Evolutionary conservation across 2,113 vertebrate species (phyloP), one percentile per base, ranked within the genome.

Genomic region (Epinephelus moara): DNA sequence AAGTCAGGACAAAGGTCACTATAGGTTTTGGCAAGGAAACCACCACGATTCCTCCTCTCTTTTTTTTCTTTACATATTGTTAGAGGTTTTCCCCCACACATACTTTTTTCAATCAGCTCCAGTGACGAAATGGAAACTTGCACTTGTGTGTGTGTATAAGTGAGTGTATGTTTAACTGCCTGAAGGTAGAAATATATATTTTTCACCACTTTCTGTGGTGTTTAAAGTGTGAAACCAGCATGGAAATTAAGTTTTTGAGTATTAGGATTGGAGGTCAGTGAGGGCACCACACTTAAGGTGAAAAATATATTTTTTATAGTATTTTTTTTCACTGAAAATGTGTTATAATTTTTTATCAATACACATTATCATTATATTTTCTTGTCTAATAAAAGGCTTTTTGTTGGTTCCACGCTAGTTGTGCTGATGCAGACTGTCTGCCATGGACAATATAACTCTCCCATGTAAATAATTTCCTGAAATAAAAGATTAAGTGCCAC

Each of bases 401-500:
- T 15, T 57, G 25, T 19, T 50, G 60, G 45, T 42, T 42, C n/a
- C 14, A 33, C 47, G 62, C 61, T 76, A 18, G 14, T 71, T 53
- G 77, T 14, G 13, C 52, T 21, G 33, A n/a, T 66, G 57, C 56
- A 25, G 50, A 74, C 18, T 69, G 33, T 53, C 63, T 67, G 56
- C 14, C 75, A 30, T 59, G 37, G 49, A 27, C 77, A 21, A 42
- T 18, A 56, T 12, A 12, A 63, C 56, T 23, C 67, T 50, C 66
- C 45, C 50, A 50, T 81, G 69, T 74, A 82, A 90, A 89, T 84
- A 33, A 92, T 93, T 90, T 90, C 87, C 75, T 86, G 75, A 82
- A 92, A 94, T 88, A 93, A 94, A 92, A 94, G 96, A 96, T 95
- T 95, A 95, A 96, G 95, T 96, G 96, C 96, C 94, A 96, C 96